Percentiles rank a stretch among this genome's conserved stretches.
phyloP scores from a whole-genome alignment of 2,797 vertebrate species.

The Mormyrops attenuatus region DNA sequence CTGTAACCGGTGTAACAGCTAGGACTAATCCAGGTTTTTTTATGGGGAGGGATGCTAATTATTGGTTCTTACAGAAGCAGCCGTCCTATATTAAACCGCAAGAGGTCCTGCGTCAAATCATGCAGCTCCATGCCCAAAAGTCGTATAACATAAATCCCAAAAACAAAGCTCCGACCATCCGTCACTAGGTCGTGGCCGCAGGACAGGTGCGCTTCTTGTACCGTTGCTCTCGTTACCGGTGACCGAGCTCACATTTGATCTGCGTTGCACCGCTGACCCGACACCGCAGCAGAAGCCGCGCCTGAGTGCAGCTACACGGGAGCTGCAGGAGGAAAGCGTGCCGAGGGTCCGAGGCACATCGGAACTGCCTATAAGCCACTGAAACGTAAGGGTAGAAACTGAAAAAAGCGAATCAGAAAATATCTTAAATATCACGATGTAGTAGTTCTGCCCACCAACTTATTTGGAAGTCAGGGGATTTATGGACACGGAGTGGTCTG shows the following conservation, averaged over 20 bases:
- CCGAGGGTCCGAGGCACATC: background rate
- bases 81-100: background rate
- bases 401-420: background rate
- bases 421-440: background rate
- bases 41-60: background rate
- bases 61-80: background rate
- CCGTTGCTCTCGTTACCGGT: background rate
- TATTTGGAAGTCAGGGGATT: background rate
- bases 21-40: background rate
- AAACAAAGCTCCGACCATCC: background rate
- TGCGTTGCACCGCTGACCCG: background rate
- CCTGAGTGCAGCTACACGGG: background rate
- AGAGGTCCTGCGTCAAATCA: background rate
- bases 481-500: background rate
- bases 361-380: background rate
- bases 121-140: background rate
- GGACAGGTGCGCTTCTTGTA: background rate
- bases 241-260: background rate
- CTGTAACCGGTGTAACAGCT: background rate
- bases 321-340: background rate
- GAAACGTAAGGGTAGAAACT: background rate
- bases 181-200: background rate
- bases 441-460: background rate
- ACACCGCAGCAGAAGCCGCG: background rate
- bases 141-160: background rate